Evolutionary conservation across 2,888 invertebrate species (phyloP), one percentile per base, ranked within the genome.

Genomic region (Anodontia alba): DNA sequence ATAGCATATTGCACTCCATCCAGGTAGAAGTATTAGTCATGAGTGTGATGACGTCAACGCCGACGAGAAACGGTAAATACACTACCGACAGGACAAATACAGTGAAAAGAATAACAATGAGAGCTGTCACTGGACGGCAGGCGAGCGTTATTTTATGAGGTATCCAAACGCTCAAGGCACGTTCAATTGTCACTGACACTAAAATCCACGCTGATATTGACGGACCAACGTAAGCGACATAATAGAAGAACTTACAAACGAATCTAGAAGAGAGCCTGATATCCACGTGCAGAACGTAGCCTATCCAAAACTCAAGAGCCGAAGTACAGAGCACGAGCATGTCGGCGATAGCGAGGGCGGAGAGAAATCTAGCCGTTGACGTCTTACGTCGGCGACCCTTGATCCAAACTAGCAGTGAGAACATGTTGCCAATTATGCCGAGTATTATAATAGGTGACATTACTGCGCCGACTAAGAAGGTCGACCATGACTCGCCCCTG

Each of bases 171-270:
- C 82, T 82, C 8, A 87, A 31, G 0, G 86, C 72, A n/a, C 86
- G 57, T 54, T 84, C 86, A 1, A 86, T 38, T 0, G 87, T 87
- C 2, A 87, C 86, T 0, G 81, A 79, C 2, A 86, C 83, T 3
- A 87, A 73, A 26, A 87, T 83, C 87, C 87, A 87, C 1, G 87
- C 78, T 8, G 87, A 87, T 23, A 86, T 26, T 20, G 83, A 72
- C 23, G 86, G 81, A 10, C 74, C 73, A 15, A 78, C 46, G 42
- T 81, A 87, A 0, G 78, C 66, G 54, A 80, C 46, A 46, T 76
- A 84, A n/a, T 71, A 76, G 36, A 80, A 74, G 29, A 85, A 26
- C 42, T 80, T 80, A 67, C 87, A 87, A 0, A 78, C 17, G n/a
- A 78, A 46, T 12, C 71, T 57, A 7, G 75, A 71, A 5, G 26